Evolutionary conservation across 2,888 invertebrate genomes (phyloP).

Genomic region (Aleiodes alternator): DNA sequence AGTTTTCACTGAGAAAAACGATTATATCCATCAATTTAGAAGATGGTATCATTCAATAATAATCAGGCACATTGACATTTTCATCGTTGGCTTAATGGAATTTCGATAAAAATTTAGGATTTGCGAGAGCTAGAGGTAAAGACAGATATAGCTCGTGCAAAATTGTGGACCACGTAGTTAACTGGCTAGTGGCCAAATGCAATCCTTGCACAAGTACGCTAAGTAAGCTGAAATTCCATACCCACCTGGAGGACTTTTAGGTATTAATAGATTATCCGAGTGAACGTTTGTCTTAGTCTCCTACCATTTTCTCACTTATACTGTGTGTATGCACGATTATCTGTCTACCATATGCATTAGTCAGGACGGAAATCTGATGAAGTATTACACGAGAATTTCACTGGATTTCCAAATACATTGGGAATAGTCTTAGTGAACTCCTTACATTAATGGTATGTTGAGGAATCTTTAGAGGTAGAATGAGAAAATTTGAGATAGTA

Average conservation of each 20-base stretch:
- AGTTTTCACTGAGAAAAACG: no score
- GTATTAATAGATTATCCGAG: slow-evolving; percentile 66
- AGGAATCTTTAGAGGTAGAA: neutral
- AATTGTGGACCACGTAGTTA: slow-evolving; percentile 65
- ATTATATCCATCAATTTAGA: no score
- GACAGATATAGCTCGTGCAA: slow-evolving; percentile 47
- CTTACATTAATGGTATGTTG: no score
- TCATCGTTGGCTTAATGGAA: neutral
- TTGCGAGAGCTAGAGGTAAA: neutral
- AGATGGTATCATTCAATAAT: no score
- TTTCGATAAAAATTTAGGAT: slow-evolving; percentile 15
- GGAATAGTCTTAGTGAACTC: no score
- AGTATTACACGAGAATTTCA: slow-evolving; percentile 14
- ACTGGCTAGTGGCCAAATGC: slow-evolving; percentile 66
- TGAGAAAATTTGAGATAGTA: neutral
- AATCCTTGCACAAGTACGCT: slow-evolving; percentile 65
- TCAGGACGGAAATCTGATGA: slow-evolving; percentile 4
- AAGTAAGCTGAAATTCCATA: slow-evolving; percentile 63
- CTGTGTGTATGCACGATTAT: slow-evolving; percentile 10
- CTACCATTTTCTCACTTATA: neutral
- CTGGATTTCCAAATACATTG: no score
- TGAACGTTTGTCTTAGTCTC: slow-evolving; percentile 57
- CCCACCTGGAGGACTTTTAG: slow-evolving; percentile 64
- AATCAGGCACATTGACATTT: no score
- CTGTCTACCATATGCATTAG: neutral